These are phyloP conservation scores for Channallabes apus DNA, from an alignment of 2,797 vertebrate genomes.

Conservation along the genomic window DNA sequence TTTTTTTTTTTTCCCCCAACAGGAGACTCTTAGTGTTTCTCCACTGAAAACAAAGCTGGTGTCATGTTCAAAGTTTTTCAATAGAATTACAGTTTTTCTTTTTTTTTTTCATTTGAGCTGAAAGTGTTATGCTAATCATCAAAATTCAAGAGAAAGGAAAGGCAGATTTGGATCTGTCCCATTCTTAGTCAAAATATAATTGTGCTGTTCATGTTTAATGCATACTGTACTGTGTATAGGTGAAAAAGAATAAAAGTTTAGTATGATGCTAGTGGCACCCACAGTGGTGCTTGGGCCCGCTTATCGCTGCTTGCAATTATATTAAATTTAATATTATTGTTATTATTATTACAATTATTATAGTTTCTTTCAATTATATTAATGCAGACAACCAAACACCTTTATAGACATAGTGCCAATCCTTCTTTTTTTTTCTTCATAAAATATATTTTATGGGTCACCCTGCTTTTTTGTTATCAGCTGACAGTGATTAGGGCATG, in stretches of 20 bases:
- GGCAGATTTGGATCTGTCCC: neutral
- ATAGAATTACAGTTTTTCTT: neutral
- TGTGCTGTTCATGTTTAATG: neutral
- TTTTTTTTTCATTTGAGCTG: neutral
- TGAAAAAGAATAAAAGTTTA: neutral
- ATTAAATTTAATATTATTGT: neutral
- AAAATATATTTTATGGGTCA: neutral
- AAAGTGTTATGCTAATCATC: neutral
- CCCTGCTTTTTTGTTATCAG: neutral
- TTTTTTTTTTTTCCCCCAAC: neutral
- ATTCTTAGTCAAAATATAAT: neutral
- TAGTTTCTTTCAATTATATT: neutral
- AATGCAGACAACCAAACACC: neutral
- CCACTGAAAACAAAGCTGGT: neutral
- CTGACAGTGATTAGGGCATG: neutral
- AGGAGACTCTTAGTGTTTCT: neutral
- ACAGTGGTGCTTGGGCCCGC: no score
- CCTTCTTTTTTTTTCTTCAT: no score
- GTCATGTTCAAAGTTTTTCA: neutral
- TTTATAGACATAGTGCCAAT: neutral
- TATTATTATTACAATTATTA: neutral
- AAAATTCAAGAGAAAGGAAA: neutral
- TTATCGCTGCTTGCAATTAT: no score
- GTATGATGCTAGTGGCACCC: neutral
- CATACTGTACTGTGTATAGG: neutral